These are phyloP conservation scores for Episyrphus balteatus DNA, from an alignment of 1,140 invertebrate genomes.

Conservation along the genomic window DNA sequence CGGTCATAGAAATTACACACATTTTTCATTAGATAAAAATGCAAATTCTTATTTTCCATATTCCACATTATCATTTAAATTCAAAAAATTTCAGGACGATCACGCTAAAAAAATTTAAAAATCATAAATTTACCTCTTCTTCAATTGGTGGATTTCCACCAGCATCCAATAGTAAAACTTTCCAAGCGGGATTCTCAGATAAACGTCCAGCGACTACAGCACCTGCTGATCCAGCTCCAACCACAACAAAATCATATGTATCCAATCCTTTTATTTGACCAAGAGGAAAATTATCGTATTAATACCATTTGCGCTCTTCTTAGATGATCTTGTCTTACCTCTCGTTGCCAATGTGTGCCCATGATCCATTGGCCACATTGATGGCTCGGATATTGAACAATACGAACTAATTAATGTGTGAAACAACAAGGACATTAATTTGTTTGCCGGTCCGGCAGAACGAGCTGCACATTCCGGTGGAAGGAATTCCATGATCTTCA, in stretches of 20 bases:
- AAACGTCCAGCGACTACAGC: constrained; percentile 39
- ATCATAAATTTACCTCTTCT: too few relatives aligned
- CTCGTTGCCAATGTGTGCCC: constrained; percentile 39
- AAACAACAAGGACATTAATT: constrained; percentile 42
- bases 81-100: too few relatives aligned
- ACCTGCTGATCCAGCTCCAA: constrained; percentile 49
- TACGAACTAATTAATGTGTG: constrained; percentile 43
- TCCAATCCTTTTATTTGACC: constrained; percentile 18
- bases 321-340: too few relatives aligned
- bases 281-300: not conserved
- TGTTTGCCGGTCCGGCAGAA: constrained; percentile 36
- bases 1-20: too few relatives aligned
- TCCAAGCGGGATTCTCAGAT: constrained; percentile 23
- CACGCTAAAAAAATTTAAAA: too few relatives aligned
- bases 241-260: constrained; percentile 43
- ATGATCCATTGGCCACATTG: constrained; percentile 42
- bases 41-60: too few relatives aligned
- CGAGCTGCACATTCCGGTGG: constrained; percentile 29
- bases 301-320: not conserved
- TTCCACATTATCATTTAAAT: too few relatives aligned
- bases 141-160: constrained; percentile 33
- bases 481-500: constrained; percentile 23
- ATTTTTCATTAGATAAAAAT: too few relatives aligned
- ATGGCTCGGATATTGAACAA: constrained; percentile 42
- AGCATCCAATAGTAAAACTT: constrained; percentile 41